These are phyloP conservation scores for Buphagus erythrorhynchus DNA, from an alignment of 2,797 vertebrate species.

Conservation along the genomic window DNA sequence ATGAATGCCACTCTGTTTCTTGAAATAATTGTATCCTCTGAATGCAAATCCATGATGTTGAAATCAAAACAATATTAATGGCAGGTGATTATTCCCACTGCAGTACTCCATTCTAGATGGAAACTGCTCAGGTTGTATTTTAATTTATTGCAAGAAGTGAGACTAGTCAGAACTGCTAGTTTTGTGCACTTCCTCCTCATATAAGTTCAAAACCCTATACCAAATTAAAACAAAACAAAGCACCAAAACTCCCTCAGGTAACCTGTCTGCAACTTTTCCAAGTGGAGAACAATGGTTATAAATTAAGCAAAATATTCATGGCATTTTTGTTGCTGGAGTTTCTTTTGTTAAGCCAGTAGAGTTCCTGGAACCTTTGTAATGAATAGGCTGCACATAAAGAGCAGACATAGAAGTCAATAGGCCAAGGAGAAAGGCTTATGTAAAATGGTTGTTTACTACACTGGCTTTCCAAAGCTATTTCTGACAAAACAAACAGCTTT, in stretches of 20 bases:
- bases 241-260: neutral
- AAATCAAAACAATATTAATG: neutral
- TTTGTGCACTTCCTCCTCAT: neutral
- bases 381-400: neutral
- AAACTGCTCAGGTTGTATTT: neutral
- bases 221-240: neutral
- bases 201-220: neutral
- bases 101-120: neutral
- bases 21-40: neutral
- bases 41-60: neutral
- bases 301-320: neutral
- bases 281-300: neutral
- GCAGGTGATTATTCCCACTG: neutral
- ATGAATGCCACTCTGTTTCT: too few relatives aligned
- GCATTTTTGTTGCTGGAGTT: neutral
- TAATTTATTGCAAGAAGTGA: neutral
- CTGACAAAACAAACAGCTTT: conserved; percentile 28
- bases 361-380: neutral
- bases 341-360: neutral
- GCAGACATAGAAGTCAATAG: neutral
- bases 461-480: conserved; percentile 18
- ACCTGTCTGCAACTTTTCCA: neutral
- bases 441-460: neutral
- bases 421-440: neutral
- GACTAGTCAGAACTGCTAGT: neutral